These are phyloP conservation scores for Sialia sialis DNA, from an alignment of 2,113 vertebrate genomes.

Conservation along the genomic window DNA sequence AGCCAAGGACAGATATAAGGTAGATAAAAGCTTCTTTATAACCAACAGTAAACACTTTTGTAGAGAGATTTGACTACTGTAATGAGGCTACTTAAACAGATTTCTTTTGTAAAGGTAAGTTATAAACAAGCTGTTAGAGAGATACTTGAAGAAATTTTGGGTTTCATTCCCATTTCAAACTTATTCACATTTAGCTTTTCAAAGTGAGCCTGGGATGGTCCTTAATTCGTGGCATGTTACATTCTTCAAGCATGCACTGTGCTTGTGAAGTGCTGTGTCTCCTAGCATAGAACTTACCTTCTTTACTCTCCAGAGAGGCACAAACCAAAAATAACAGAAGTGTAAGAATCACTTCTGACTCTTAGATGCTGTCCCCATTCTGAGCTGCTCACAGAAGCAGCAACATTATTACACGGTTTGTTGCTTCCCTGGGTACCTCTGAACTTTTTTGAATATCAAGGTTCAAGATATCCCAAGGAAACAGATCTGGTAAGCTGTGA, in stretches of 20 bases:
- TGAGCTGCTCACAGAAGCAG: constrained; percentile 7
- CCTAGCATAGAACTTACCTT: constrained; percentile 68
- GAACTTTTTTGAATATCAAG: background rate
- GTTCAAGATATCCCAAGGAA: background rate
- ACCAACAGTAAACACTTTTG: background rate
- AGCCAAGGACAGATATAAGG: background rate
- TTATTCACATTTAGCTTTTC: background rate
- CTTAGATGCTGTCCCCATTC: background rate
- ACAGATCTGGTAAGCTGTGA: background rate
- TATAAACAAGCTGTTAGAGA: background rate
- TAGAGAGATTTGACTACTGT: background rate
- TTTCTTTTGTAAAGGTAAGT: background rate
- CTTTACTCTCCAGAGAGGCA: constrained; percentile 76
- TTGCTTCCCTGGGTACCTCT: background rate
- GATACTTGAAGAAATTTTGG: background rate
- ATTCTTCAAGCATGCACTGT: constrained; percentile 49
- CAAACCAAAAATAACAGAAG: constrained; percentile 59
- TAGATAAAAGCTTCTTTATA: background rate
- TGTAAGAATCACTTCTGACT: constrained; percentile 27
- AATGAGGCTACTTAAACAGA: background rate
- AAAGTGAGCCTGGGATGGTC: constrained; percentile 57
- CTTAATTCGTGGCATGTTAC: background rate
- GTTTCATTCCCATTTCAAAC: background rate
- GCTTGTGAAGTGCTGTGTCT: background rate
- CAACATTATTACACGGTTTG: background rate